Evolutionary conservation across 2,888 invertebrate genomes (phyloP).

Genomic region (Eurytoma adleriae): DNA sequence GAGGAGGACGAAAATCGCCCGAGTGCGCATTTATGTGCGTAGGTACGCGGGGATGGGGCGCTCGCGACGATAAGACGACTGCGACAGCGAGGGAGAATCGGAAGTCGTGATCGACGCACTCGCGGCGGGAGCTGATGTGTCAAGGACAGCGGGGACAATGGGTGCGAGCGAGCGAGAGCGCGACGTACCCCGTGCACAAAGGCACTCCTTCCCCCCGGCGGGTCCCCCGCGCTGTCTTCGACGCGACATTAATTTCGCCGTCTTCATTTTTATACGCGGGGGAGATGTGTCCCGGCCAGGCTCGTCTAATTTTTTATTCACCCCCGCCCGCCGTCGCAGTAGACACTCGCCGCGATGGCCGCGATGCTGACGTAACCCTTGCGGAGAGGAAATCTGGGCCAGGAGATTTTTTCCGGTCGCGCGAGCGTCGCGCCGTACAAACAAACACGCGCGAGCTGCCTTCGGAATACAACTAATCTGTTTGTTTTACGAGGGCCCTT

Average conservation of each 20-base stretch:
- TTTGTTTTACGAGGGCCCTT: conserved; percentile 51
- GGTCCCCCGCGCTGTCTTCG: conserved; percentile 41
- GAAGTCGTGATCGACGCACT: conserved; percentile 55
- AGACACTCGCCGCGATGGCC: background rate
- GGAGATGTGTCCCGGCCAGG: conserved; percentile 36
- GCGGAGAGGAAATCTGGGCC: conserved; percentile 43
- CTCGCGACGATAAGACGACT: conserved; percentile 51
- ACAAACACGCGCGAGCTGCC: conserved; percentile 31
- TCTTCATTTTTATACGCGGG: conserved; percentile 46
- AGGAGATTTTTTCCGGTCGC: background rate
- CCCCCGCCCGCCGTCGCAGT: background rate
- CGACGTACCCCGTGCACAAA: conserved; percentile 29
- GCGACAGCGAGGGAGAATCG: conserved; percentile 46
- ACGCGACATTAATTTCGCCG: conserved; percentile 55
- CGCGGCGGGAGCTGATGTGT: conserved; percentile 55
- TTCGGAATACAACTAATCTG: conserved; percentile 47
- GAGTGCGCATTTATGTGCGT: conserved; percentile 54
- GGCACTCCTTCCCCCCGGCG: conserved; percentile 4
- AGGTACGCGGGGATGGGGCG: conserved; percentile 17
- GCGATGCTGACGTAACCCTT: background rate
- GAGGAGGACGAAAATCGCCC: conserved; percentile 33
- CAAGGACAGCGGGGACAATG: conserved; percentile 56
- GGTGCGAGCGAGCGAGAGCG: background rate
- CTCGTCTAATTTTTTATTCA: conserved; percentile 50
- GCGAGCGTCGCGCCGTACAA: conserved; percentile 4